Evolutionary conservation across 1,140 invertebrate genomes (phyloP).

Genomic region (Drosophila albomicans): DNA sequence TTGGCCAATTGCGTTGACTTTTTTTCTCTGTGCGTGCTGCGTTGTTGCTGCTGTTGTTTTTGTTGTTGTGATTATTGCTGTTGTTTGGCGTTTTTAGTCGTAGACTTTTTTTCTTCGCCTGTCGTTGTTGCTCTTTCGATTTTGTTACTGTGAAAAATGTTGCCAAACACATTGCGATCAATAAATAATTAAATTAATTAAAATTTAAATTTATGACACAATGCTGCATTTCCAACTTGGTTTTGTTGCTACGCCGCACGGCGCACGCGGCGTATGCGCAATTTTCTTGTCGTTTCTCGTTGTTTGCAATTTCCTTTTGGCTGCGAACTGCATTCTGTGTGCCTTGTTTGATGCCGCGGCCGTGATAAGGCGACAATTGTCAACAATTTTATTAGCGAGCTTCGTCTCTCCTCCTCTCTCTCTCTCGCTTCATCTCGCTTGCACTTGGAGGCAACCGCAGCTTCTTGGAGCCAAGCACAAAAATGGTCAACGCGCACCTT

Average conservation of each 20-base stretch:
- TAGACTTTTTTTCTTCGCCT: constrained; percentile 14
- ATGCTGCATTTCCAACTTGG: constrained; percentile 61
- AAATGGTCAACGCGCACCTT: constrained; percentile 69
- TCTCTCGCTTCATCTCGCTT: constrained; percentile 3
- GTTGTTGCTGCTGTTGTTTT: constrained; percentile 22
- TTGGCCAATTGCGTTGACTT: constrained; percentile 56
- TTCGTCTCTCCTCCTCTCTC: constrained; percentile 12
- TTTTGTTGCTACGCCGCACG: constrained; percentile 12
- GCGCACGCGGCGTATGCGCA: constrained; percentile 53
- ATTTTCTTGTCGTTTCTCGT: constrained; percentile 36
- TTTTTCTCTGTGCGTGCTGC: constrained; percentile 9
- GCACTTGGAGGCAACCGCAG: background rate
- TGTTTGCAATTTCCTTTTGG: constrained; percentile 39
- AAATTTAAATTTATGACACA: constrained; percentile 79
- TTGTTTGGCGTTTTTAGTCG: constrained; percentile 6
- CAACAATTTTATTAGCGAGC: constrained; percentile 77
- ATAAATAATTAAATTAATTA: constrained; percentile 83
- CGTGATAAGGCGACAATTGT: constrained; percentile 81
- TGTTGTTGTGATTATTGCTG: constrained; percentile 14
- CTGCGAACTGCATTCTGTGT: constrained; percentile 57
- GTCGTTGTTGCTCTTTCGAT: constrained; percentile 23
- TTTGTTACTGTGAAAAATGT: constrained; percentile 47
- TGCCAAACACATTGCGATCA: constrained; percentile 61
- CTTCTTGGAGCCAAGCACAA: constrained; percentile 69
- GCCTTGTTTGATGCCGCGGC: constrained; percentile 68